These are phyloP conservation scores for Lampris incognitus DNA, from an alignment of 2,113 vertebrate genomes.

Conservation along the genomic window DNA sequence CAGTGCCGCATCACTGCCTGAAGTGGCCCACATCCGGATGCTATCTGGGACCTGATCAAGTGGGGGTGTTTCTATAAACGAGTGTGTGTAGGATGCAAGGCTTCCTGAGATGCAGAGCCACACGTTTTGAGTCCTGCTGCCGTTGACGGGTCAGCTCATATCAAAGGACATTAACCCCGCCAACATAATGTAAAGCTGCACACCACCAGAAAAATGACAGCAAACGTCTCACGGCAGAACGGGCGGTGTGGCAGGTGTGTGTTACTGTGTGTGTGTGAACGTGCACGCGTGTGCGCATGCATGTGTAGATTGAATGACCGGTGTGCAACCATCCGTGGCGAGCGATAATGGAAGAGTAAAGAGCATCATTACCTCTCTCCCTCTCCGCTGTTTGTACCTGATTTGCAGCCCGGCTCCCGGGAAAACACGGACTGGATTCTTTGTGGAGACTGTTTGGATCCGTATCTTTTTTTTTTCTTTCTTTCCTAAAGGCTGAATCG, in stretches of 20 bases:
- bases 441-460: slow-evolving; percentile 24
- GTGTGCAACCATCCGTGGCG: slow-evolving; percentile 67
- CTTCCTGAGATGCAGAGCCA: no score
- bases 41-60: no score
- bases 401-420: slow-evolving; percentile 22
- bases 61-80: no score
- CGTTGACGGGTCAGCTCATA: slow-evolving; percentile 51
- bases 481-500: background rate
- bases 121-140: background rate
- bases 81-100: no score
- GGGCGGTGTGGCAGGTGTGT: background rate
- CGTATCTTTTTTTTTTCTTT: slow-evolving; percentile 6
- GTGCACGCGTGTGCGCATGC: slow-evolving; percentile 8
- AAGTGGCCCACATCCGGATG: no score
- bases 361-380: slow-evolving; percentile 80
- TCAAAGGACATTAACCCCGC: slow-evolving; percentile 18
- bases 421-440: slow-evolving; percentile 60
- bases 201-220: slow-evolving; percentile 29
- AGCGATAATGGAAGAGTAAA: slow-evolving; percentile 81
- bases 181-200: background rate
- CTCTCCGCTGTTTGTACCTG: slow-evolving; percentile 35
- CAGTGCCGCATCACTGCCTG: no score
- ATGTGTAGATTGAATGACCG: slow-evolving; percentile 55
- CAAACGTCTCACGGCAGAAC: background rate
- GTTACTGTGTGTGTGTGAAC: slow-evolving; percentile 11